phyloP scores from a whole-genome alignment of 2,797 vertebrate species.

The Anguilla anguilla region DNA sequence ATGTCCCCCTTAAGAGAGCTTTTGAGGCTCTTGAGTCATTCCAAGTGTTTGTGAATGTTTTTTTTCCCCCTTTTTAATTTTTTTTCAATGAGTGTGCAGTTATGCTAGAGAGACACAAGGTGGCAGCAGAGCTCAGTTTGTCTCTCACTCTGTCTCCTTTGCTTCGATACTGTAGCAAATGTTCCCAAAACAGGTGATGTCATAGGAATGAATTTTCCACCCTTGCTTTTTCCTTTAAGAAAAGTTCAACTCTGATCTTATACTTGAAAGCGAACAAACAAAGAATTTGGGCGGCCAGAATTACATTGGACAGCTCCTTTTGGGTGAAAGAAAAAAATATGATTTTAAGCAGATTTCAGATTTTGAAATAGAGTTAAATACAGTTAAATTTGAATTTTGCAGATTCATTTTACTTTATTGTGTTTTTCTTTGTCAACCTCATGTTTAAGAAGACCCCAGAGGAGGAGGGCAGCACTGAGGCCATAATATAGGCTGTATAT shows the following conservation, averaged over 20 bases:
- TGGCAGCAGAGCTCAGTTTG: not conserved
- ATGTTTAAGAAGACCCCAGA: not conserved
- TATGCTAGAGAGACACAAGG: not conserved
- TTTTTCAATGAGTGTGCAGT: not conserved
- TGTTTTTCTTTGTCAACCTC: too few species aligned
- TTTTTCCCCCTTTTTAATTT: not conserved
- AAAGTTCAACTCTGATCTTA: not conserved
- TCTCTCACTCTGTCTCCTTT: not conserved
- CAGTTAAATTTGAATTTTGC: too few species aligned
- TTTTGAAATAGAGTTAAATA: too few species aligned
- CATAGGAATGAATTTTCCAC: slow-evolving; percentile 9
- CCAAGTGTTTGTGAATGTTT: not conserved
- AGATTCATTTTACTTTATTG: too few species aligned
- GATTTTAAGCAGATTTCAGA: too few species aligned
- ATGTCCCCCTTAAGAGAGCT: not conserved
- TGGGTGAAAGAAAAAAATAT: not conserved
- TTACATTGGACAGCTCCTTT: not conserved
- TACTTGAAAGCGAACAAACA: not conserved
- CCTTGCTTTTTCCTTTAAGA: not conserved
- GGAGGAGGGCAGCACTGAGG: not conserved
- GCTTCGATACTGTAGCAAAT: not conserved
- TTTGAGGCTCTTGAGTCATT: not conserved
- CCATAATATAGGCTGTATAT: not conserved
- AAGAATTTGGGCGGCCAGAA: not conserved
- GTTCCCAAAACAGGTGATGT: slow-evolving; percentile 16